Percentiles rank a stretch among this genome's conserved stretches.
phyloP scores from a whole-genome alignment of 2,797 vertebrate species.

The Myotis planiceps region DNA sequence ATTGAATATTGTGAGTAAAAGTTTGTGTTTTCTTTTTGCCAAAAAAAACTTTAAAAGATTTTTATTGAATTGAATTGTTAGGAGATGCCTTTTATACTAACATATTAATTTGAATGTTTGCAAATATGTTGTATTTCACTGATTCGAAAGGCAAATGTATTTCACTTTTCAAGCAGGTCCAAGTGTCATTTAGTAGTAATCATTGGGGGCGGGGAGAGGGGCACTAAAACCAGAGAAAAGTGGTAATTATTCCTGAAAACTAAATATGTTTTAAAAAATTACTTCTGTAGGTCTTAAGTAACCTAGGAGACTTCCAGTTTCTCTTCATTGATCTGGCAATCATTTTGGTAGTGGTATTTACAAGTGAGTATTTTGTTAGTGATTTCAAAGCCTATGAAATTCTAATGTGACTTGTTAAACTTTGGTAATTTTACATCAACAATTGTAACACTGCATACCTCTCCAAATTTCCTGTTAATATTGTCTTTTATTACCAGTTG shows the following conservation, averaged over 20 bases:
- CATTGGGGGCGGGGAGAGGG: not conserved
- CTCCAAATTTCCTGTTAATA: not conserved
- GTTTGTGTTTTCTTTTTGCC: constrained; percentile 30
- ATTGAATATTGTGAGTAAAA: constrained; percentile 38
- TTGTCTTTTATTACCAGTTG: not conserved
- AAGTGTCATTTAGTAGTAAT: constrained; percentile 48
- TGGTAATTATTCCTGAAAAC: constrained; percentile 19
- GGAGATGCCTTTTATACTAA: not conserved
- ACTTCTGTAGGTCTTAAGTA: constrained; percentile 93
- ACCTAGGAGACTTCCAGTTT: constrained; percentile 98
- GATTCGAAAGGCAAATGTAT: not conserved
- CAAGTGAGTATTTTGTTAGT: constrained; percentile 92
- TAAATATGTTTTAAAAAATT: constrained; percentile 58
- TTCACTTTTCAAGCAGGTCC: constrained; percentile 30
- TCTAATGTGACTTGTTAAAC: constrained; percentile 30
- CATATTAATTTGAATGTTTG: not conserved
- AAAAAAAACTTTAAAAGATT: not conserved
- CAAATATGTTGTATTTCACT: not conserved
- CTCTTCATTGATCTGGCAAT: constrained; percentile 99
- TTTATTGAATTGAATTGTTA: constrained; percentile 19
- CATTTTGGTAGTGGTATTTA: constrained; percentile 97
- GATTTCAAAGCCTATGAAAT: constrained; percentile 40
- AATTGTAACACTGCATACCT: not conserved
- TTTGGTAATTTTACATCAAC: constrained; percentile 32
- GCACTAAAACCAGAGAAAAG: not conserved